These are phyloP conservation scores for Bradypus variegatus DNA, from an alignment of 2,797 vertebrate genomes.

Conservation along the genomic window DNA sequence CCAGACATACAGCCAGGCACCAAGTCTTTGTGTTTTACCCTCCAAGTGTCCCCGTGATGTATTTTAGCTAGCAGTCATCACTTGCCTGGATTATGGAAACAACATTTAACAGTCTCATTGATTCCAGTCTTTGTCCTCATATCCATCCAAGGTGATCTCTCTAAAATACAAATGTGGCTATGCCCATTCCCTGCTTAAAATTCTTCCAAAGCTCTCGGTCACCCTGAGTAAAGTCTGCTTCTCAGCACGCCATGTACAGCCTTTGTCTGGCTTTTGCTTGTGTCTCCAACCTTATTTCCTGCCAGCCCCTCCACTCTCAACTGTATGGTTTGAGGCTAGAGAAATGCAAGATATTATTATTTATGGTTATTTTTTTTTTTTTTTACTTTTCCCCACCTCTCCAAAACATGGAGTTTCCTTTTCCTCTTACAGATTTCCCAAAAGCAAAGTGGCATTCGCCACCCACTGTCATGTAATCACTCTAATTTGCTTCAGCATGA, in stretches of 20 bases:
- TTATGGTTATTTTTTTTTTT: background rate
- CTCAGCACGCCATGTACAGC: background rate
- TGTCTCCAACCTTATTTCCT: slow-evolving; percentile 22
- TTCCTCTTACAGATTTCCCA: slow-evolving; percentile 30
- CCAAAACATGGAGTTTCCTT: slow-evolving; percentile 1
- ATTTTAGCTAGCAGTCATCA: background rate
- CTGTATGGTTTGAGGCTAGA: background rate
- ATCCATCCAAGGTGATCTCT: slow-evolving; percentile 27
- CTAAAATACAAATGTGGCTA: background rate
- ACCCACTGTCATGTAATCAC: background rate
- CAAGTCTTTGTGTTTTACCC: background rate
- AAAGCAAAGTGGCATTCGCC: background rate
- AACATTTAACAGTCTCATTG: background rate
- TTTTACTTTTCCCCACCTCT: background rate
- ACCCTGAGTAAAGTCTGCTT: background rate
- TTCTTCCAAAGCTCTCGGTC: slow-evolving; percentile 10
- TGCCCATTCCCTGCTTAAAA: slow-evolving; percentile 37
- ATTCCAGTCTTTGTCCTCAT: slow-evolving; percentile 4
- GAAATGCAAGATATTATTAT: background rate
- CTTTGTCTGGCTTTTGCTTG: slow-evolving; percentile 32
- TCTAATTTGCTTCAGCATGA: background rate
- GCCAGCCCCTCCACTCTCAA: background rate
- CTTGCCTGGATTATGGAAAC: background rate
- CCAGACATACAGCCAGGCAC: background rate
- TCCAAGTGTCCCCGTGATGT: background rate